Evolutionary conservation across 1,140 invertebrate genomes (phyloP), one percentile per base, ranked within the genome.

Genomic region (Sminthurides bifidus): DNA sequence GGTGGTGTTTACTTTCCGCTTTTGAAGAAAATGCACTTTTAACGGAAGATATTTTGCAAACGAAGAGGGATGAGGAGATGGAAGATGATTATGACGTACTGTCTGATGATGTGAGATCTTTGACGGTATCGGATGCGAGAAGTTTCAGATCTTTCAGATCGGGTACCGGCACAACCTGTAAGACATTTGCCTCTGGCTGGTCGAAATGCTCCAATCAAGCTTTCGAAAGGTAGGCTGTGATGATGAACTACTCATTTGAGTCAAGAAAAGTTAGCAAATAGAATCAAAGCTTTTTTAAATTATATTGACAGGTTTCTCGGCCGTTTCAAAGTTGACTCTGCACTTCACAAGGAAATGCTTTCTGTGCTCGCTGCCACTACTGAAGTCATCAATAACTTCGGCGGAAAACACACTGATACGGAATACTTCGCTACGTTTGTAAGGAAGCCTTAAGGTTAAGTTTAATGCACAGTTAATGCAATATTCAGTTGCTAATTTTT

Each of bases 361-460:
- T 90, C 91, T 5, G 82, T 94, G 19, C 69, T 97, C 37, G 87
- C 87, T 12, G 89, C 92, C 10, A 77, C 95, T 0, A 89, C 91
- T 3, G 92, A 96, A 70, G 80, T 93, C 3, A 92, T 97, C 54
- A 92, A 91, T 67, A 77, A 82, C 59, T 81, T 86, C 59, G 82
- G 80, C n/a, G 92, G 91, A 10, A 79, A 77, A 29, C 90, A 94
- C 71, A 78, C 81, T 2, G 83, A 87, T 44, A 90, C 87, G 2
- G 92, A 95, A 74, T 97, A 96, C 75, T 95, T 91, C 75, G 86
- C 82, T 56, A 81, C 86, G 48, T 72, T 95, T 71, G 83, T 90
- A 75, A 75, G 71, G 73, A 57, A 21, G 21, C 40, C 27, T 8
- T 38, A 57, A n/a, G 30, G 45, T 45, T 35, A 46, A 24, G 14